Base-by-base conservation (phyloP, 2,888 invertebrate genomes). In the Auanema freiburgensis region DNA sequence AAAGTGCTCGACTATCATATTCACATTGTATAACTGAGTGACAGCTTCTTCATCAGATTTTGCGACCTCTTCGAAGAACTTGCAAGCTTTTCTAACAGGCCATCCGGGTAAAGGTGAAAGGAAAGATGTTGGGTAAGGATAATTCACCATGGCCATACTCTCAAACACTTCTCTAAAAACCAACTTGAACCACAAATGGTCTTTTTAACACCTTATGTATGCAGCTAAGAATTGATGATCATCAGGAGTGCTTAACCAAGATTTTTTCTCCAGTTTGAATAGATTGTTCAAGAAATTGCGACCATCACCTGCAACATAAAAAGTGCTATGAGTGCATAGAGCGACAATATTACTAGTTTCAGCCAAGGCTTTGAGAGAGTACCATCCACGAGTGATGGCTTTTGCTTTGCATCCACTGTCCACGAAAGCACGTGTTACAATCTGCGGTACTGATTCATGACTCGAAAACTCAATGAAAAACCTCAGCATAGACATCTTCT, bases 101-200 rank as follows among this genome's bases (percentile, higher is more conserved):
- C 91, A 88, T 0, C 89, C 92, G 0, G 96, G 95, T 18, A 97
- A 79, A 23, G 84, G 84, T 5, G 68, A 64, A 57, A 97, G 85
- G 84, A 97, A 97, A 78, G 89, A 88, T 0, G 91, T 89, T 0
- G 90, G 86, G 84, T 94, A 97, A 0, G 96, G 96, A 85, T 97
- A 98, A 86, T 97, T 91, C 16, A 91, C 90, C 95, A 96, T 96
- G 2, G 93, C 94, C 68, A 95, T 84, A 76, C 90, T 90, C 10
- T 88, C 88, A 62, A 81, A 63, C 8, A 64, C 59, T 52, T 71
- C 66, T 18, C 69, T 33, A 24, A 49, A 53, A 54, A 10, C 10
- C n/a, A 57, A 42, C 25, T 43, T 63, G 11, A 33, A 51, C 52
- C n/a, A n/a, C n/a, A n/a, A n/a, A n/a, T n/a, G n/a, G n/a, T n/a